Evolutionary conservation across 2,888 invertebrate species (phyloP).

Genomic region (Trachelus stipa): DNA sequence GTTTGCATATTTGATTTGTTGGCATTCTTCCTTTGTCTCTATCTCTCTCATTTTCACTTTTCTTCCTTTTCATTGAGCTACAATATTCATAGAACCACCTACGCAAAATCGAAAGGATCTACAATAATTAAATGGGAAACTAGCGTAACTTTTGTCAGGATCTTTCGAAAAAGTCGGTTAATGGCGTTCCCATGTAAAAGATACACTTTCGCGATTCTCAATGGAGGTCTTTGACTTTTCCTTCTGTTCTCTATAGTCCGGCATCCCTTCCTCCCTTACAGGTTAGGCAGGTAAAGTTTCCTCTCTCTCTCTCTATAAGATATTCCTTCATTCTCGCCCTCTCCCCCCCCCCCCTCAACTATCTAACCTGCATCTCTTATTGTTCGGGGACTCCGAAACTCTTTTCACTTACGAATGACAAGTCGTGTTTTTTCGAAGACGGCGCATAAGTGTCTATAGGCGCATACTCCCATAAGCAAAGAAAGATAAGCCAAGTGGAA

Average conservation of each 20-base stretch:
- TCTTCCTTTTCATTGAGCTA: neutral
- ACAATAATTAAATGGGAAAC: conserved; percentile 30
- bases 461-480: neutral
- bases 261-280: neutral
- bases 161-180: conserved; percentile 25
- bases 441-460: neutral
- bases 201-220: neutral
- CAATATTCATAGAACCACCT: neutral
- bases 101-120: neutral
- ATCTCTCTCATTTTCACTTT: neutral
- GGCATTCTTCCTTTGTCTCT: neutral
- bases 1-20: neutral
- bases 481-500: conserved; percentile 9
- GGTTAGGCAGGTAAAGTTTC: neutral
- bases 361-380: neutral
- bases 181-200: conserved; percentile 17
- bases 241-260: neutral
- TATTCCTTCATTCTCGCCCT: neutral
- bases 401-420: neutral
- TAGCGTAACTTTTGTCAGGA: conserved; percentile 32
- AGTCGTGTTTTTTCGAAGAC: neutral
- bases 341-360: neutral
- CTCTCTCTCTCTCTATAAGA: conserved; percentile 2
- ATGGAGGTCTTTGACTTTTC: neutral
- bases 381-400: neutral